These are phyloP conservation scores for Strigamia transsilvanica DNA, from an alignment of 2,888 invertebrate species.

Conservation along the genomic window DNA sequence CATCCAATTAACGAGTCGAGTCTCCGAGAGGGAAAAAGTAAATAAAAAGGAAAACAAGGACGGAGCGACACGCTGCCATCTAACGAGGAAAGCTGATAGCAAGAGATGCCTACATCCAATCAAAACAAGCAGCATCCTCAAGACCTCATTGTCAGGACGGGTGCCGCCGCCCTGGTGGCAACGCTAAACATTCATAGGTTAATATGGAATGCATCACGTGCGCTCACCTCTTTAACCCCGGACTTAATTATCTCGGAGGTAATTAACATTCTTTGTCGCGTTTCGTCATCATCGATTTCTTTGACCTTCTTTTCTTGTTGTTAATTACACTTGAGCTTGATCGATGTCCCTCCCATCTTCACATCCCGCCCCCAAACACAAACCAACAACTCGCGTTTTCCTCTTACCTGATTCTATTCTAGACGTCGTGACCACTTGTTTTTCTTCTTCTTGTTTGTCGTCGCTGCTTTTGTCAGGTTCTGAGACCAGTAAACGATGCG, in stretches of 20 bases:
- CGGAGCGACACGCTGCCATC: constrained; percentile 12
- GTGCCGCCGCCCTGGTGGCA: constrained; percentile 12
- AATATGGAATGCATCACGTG: constrained; percentile 31
- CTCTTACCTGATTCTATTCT: constrained; percentile 26
- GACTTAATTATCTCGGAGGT: constrained; percentile 37
- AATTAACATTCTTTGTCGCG: constrained; percentile 42
- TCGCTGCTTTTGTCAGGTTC: constrained; percentile 51
- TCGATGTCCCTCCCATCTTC: background rate
- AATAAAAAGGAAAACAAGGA: constrained; percentile 23
- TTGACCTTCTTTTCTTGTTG: constrained; percentile 17
- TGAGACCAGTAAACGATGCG: constrained; percentile 23
- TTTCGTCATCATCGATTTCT: constrained; percentile 31
- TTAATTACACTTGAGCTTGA: constrained; percentile 33
- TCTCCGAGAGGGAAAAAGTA: background rate
- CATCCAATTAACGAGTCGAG: constrained; percentile 32
- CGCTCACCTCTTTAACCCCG: constrained; percentile 24
- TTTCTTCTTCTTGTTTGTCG: constrained; percentile 51
- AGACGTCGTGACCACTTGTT: background rate
- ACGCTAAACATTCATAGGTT: background rate
- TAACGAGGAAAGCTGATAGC: background rate
- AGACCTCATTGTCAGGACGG: background rate
- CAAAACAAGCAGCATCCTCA: background rate
- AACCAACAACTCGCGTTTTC: background rate
- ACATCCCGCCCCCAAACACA: background rate
- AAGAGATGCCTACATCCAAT: background rate